Percentiles rank a stretch among this genome's conserved stretches.
phyloP scores from a whole-genome alignment of 1,140 invertebrate species.

The Steinernema khuongi region DNA sequence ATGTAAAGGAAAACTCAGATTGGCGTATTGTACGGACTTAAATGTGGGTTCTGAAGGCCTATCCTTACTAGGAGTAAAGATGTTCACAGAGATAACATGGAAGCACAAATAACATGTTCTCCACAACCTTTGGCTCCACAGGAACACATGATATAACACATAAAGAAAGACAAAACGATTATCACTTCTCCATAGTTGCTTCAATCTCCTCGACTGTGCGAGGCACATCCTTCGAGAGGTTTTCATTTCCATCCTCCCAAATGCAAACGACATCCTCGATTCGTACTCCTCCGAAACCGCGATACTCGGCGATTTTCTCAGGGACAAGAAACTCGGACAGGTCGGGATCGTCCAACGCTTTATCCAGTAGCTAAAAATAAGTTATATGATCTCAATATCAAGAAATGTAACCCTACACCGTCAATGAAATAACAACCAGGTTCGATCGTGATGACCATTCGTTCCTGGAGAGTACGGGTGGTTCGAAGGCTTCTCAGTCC shows the following conservation, averaged over 20 bases:
- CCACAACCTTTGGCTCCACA: not conserved
- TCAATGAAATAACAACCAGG: conserved; percentile 94
- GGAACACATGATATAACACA: not conserved
- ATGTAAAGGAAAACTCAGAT: no score
- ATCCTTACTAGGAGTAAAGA: no score
- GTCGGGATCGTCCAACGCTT: conserved; percentile 61
- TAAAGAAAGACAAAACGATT: not conserved
- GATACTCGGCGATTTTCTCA: conserved; percentile 70
- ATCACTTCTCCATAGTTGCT: not conserved
- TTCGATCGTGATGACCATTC: conserved; percentile 92
- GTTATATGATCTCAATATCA: not conserved
- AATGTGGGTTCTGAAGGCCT: no score
- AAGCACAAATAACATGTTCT: no score
- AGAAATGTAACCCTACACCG: conserved; percentile 61
- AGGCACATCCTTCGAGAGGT: conserved; percentile 3
- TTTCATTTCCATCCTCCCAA: conserved; percentile 76
- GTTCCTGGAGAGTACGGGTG: conserved; percentile 70
- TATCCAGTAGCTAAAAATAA: conserved; percentile 60
- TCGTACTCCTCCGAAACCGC: conserved; percentile 81
- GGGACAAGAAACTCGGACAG: conserved; percentile 70
- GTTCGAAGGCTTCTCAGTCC: conserved; percentile 76
- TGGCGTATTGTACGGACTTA: no score
- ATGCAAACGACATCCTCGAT: conserved; percentile 93
- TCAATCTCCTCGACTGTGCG: conserved; percentile 8
- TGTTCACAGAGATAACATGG: not conserved